Evolutionary conservation across 2,888 invertebrate genomes (phyloP), one percentile per base, ranked within the genome.

Genomic region (Spodoptera picta): DNA sequence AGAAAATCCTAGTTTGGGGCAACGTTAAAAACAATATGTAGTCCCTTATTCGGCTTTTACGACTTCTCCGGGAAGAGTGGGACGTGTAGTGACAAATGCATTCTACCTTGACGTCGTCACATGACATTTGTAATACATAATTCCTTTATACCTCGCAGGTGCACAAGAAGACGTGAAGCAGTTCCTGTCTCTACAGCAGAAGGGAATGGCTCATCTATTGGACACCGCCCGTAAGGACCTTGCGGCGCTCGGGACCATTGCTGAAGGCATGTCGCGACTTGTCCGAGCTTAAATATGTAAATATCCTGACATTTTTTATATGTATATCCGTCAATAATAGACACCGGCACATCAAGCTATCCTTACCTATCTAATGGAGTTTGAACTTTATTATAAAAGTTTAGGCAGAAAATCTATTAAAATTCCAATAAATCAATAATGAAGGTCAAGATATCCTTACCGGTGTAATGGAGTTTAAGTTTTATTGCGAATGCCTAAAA

Each of bases 121-220:
- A 50, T 48, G 45, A 12, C 24, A 27, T 9, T 11, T 27, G 4
- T 49, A 19, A 3, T 27, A 10, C 14, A 62, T 42, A 19, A 48
- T 64, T 23, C 55, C 19, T 64, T 19, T 19, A 19, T 19, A 19
- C 69, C 27, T 36, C 48, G 7, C 86, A 87, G 96, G 96, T 77
- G 96, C 96, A 4, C 96, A 96, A 89, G 96, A 96, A 75, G 96
- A 97, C 84, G 95, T 97, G 86, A 96, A 96, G 74, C 95, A 98
- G 93, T 98, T 98, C 90, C 91, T 99, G 61, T 95, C 96, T 51
- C 96, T 98, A 93, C 98, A 99, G 84, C 99, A 99, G 86, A 97
- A 97, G 68, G 98, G 98, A 0, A 97, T 99, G 95, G 96, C 97
- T 36, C 97, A 98, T 82, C 93, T 99, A 23, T 96, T 98, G 69